Base-by-base conservation (phyloP, 2,888 invertebrate species). In the Heterodera filipjevi region DNA sequence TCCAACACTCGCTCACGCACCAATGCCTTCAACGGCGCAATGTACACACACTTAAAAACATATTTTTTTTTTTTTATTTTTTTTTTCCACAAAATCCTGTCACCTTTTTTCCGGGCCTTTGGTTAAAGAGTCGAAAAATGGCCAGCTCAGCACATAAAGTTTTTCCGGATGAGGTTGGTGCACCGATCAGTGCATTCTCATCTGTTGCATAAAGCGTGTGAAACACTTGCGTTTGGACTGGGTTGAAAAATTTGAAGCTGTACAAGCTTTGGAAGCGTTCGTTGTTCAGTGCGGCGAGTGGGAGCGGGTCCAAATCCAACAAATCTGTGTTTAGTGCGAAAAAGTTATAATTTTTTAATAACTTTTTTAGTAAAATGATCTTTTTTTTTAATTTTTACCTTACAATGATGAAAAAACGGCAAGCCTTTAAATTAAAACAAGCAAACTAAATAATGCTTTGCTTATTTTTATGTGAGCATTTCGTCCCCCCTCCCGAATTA, bases 111-210 rank as follows among this genome's bases (percentile, higher is more conserved):
- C 82, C 83, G 0, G 86, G 86, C 79, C 84, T 82, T 27, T 85
- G 81, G 49, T 84, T 84, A 27, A 87, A 81, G 12, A 87, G 77
- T 14, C 88, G 80, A 87, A 97, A 95, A 91, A 99, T 96, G 66
- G 98, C 98, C 39, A 99, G 93, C 90, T 99, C 99, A 0, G 99
- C 98, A 0, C 95, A 96, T 71, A 98, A 95, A 0, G 99, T 99
- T 92, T 99, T 99, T 59, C 99, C 99, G 0, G 96, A 96, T 0
- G 78, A 78, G 0, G 96, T 97, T 0, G 96, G 96, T 0, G 98
- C 98, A 0, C 96, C 96, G 8, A 99, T 91, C 35, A 99, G 91
- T 12, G 96, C 94, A 89, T 98, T 98, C 85, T 93, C 84, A 87
- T 99, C 95, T 0, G 95, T 95, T 89, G 98, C 94, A 90, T 96